phyloP scores from a whole-genome alignment of 2,113 vertebrate genomes.

The Perca schrenkii region DNA sequence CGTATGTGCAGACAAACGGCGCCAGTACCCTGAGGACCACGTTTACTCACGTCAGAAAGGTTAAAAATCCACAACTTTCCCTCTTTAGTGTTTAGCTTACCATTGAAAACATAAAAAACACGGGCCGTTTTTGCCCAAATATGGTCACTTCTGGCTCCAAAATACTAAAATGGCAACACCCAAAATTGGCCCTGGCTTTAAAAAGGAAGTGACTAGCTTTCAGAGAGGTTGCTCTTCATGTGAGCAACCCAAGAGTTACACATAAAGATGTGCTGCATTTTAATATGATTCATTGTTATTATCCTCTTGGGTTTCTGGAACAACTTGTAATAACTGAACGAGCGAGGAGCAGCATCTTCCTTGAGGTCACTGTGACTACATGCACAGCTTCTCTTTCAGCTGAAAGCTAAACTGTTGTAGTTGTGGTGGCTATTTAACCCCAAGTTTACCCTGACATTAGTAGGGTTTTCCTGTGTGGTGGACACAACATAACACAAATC shows the following conservation, averaged over 20 bases:
- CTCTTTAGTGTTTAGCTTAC: no score
- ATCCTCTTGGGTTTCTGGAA: not conserved
- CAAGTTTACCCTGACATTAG: not conserved
- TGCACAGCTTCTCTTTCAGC: not conserved
- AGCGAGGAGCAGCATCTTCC: not conserved
- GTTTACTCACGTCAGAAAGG: no score
- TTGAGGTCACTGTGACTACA: slow-evolving; percentile 1
- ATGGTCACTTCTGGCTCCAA: no score
- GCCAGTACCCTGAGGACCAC: no score
- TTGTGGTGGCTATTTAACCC: not conserved
- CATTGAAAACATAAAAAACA: no score
- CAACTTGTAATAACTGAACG: not conserved
- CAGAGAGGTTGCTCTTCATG: not conserved
- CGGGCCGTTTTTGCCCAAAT: no score
- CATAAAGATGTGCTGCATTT: not conserved
- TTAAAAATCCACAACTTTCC: no score
- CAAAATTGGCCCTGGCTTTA: no score
- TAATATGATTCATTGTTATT: not conserved
- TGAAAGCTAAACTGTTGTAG: not conserved
- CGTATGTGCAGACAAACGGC: no score
- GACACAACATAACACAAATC: not conserved
- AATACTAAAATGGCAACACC: no score
- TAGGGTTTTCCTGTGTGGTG: not conserved
- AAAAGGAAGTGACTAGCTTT: not conserved
- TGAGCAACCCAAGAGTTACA: not conserved